A percentile compares a stretch with the other conserved stretches of the same genome.
These are phyloP conservation scores for Argyresthia goedartella DNA, from an alignment of 2,888 invertebrate species.

Conservation along the genomic window DNA sequence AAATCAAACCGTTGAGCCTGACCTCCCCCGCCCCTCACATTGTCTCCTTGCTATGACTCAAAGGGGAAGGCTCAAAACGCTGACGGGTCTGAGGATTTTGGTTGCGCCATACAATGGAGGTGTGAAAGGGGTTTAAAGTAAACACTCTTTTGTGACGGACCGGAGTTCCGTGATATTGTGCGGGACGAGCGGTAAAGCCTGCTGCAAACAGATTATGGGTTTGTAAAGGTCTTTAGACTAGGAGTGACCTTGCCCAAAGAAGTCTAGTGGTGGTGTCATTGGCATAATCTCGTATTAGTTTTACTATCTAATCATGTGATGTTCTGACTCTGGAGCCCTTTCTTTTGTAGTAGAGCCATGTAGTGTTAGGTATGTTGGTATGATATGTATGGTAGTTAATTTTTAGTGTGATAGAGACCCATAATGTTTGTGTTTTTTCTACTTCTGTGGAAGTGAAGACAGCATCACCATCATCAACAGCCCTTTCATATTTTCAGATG, in stretches of 20 bases:
- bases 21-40: slow-evolving; percentile 4
- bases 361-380: no score
- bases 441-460: no score
- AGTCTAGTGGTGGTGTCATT: no score
- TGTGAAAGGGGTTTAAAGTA: slow-evolving; percentile 66
- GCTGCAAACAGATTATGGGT: slow-evolving; percentile 61
- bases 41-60: slow-evolving; percentile 2
- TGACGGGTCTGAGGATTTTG: slow-evolving; percentile 25
- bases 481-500: no score
- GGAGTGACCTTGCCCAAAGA: neutral
- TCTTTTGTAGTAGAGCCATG: no score
- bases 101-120: slow-evolving; percentile 49
- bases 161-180: slow-evolving; percentile 42
- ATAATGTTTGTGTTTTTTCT: no score
- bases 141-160: slow-evolving; percentile 54
- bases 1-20: slow-evolving; percentile 4
- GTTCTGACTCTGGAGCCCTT: no score
- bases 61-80: slow-evolving; percentile 4
- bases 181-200: slow-evolving; percentile 21
- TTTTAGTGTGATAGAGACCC: no score
- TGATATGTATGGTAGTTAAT: no score
- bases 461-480: no score
- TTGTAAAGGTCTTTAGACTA: neutral
- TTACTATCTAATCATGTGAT: no score
- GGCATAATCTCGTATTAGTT: no score